These are phyloP conservation scores for Amazona ochrocephala DNA, from an alignment of 2,797 vertebrate genomes.

Conservation along the genomic window DNA sequence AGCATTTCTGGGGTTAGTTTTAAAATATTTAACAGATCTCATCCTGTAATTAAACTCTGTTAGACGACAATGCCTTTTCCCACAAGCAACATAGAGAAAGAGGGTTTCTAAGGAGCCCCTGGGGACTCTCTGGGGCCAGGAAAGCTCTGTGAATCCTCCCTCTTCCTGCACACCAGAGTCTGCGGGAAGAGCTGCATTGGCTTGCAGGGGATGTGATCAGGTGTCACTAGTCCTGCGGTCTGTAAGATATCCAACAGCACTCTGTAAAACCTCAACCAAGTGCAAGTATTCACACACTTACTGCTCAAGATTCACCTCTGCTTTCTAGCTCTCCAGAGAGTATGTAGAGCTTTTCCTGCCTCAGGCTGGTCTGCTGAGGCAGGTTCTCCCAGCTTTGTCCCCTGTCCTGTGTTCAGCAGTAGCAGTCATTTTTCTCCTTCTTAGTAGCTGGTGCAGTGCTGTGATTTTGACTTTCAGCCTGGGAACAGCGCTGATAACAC, in stretches of 20 bases:
- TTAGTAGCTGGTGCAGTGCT: too few species aligned
- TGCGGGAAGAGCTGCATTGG: not conserved
- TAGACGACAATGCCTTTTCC: not conserved
- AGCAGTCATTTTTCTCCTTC: too few species aligned
- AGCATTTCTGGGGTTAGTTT: not conserved
- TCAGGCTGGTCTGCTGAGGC: not conserved
- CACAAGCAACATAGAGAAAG: not conserved
- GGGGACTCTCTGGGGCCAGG: not conserved
- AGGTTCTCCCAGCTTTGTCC: not conserved
- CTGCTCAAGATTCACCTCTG: not conserved
- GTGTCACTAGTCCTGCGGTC: not conserved
- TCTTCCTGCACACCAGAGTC: not conserved
- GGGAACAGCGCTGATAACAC: too few species aligned
- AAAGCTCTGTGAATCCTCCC: not conserved
- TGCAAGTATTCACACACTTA: not conserved
- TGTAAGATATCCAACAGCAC: not conserved
- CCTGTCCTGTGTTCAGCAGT: too few species aligned
- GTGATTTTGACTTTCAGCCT: too few species aligned
- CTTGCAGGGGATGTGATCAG: fast-evolving
- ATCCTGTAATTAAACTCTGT: not conserved
- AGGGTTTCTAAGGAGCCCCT: not conserved
- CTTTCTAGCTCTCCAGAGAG: not conserved
- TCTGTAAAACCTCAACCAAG: not conserved
- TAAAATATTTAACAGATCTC: not conserved
- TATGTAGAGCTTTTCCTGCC: not conserved